Base-by-base conservation (phyloP, 2,797 vertebrate genomes). In the Fratercula arctica region DNA sequence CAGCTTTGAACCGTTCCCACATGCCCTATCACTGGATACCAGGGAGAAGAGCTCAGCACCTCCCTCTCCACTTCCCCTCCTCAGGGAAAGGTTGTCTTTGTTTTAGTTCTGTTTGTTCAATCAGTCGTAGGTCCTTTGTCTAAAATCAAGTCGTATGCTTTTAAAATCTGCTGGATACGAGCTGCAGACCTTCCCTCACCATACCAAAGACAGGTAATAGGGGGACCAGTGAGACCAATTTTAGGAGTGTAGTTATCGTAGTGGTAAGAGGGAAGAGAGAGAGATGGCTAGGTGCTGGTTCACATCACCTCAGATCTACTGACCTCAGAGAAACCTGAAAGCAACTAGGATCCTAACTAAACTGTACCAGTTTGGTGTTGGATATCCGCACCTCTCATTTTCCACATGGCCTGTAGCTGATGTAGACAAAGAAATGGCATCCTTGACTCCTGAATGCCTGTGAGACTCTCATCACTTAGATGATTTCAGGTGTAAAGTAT, bases 401-500 rank as follows among this genome's bases (percentile, higher is more conserved):
- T 74, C 23, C 64, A 85, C 31, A 3, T 25, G 59, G 64, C 63
- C 50, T 67, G 21, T 57, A 83, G 61, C 43, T 29, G 14, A 57
- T 51, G 15, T 35, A 74, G 56, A 56, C 39, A 87, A 88, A 93
- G 48, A 87, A 87, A 68, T 43, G 23, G 33, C 37, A 23, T 41
- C 64, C 64, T 57, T 51, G 35, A 73, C 24, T 64, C 56, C 50
- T 60, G 39, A 92, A 77, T 80, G 24, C 72, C 57, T 70, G 26
- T 66, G 83, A 75, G 83, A 37, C 74, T 89, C 45, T 66, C 43
- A 50, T 92, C 66, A 72, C 16, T 54, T 74, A 57, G 75, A 23
- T 82, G 54, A 84, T 64, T 29, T 67, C 80, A 79, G 39, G 81
- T 80, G 26, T 87, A 87, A 89, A 95, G 74, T 75, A 93, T 88